Conservation (phyloP, 2,888 invertebrate species). For the Coleophora deauratella region DNA sequence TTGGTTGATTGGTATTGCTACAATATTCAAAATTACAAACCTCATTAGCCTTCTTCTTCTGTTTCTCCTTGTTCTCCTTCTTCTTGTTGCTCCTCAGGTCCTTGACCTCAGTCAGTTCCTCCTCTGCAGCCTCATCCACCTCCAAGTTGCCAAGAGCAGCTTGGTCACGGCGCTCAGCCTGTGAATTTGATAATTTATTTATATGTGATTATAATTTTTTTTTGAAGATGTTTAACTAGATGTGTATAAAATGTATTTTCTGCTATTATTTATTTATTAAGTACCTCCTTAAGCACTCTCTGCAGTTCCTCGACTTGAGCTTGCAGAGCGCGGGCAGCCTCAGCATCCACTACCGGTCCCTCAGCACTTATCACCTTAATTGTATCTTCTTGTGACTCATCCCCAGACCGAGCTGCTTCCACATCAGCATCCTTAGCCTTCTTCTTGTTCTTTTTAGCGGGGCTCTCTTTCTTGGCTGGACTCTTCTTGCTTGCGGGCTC, state of each 20-base stretch:
- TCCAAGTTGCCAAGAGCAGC: conserved; percentile 32
- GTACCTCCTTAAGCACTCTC: conserved; percentile 62
- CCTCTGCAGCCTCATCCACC: conserved; percentile 41
- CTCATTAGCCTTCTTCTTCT: conserved; percentile 59
- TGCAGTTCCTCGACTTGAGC: conserved; percentile 66
- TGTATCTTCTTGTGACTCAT: conserved; percentile 48
- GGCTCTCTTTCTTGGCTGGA: conserved; percentile 56
- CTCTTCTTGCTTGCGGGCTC: conserved; percentile 52
- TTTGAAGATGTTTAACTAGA: too few species aligned
- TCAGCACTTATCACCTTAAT: conserved; percentile 57
- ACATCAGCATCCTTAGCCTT: conserved; percentile 60
- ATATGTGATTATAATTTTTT: too few species aligned
- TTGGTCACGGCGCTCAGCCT: conserved; percentile 57
- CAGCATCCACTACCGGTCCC: conserved; percentile 56
- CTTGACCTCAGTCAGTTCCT: conserved; percentile 59
- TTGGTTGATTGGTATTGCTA: too few species aligned
- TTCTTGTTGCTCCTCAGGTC: conserved; percentile 68
- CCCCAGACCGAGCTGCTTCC: conserved; percentile 37
- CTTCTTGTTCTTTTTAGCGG: conserved; percentile 63
- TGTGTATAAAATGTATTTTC: too few species aligned
- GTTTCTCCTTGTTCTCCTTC: conserved; percentile 67
- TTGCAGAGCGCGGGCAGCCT: conserved; percentile 55
- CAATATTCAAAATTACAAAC: conserved; percentile 19
- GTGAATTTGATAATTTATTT: neutral
- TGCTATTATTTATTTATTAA: too few species aligned